phyloP scores from a whole-genome alignment of 1,140 invertebrate species.

The Druon quercuslanigerum region DNA sequence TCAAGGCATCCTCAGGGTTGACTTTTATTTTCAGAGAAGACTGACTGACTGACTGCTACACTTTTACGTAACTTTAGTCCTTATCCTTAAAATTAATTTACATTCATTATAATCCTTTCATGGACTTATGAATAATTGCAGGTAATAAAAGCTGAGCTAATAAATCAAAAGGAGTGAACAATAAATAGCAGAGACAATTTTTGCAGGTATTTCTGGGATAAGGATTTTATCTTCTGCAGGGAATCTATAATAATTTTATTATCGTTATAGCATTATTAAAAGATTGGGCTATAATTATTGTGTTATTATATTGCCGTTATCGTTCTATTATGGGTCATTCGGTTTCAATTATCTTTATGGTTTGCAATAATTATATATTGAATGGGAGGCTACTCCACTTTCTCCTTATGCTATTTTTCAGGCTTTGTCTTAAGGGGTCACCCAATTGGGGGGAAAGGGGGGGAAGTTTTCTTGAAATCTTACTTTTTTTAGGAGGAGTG shows the following conservation, averaged over 20 bases:
- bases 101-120: no score
- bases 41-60: neutral
- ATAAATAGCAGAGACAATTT: no score
- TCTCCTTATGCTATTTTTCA: neutral
- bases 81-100: conserved; percentile 9
- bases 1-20: neutral
- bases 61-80: conserved; percentile 12
- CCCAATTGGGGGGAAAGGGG: no score
- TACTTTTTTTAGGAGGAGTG: no score
- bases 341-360: neutral
- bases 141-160: no score
- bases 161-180: no score
- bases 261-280: conserved; percentile 18
- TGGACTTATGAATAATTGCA: no score
- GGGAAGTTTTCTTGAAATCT: no score
- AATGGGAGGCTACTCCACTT: neutral
- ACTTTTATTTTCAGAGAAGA: neutral
- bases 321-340: neutral
- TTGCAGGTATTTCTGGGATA: neutral
- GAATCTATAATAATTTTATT: conserved; percentile 12
- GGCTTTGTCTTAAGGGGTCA: no score
- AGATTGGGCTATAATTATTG: conserved; percentile 5
- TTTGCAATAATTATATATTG: conserved; percentile 5
- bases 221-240: neutral
- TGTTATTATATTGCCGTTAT: conserved; percentile 27